A percentile compares a stretch with the other conserved stretches of the same genome.
Conservation (phyloP, 2,888 invertebrate genomes). For the Macroteleia sp. region DNA sequence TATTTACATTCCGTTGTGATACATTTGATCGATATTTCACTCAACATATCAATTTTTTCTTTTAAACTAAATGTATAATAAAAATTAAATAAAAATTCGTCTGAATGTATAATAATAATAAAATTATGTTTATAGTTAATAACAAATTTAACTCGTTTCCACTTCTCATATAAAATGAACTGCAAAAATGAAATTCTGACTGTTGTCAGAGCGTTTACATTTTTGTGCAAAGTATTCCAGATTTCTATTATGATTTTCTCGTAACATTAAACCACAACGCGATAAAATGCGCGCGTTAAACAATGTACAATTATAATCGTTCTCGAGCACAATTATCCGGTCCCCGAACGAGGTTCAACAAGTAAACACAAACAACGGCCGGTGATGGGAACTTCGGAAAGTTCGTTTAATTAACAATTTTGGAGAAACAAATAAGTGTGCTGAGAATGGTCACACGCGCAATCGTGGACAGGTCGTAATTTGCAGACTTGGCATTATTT, state of each 20-base stretch:
- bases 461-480: constrained; percentile 50
- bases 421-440: constrained; percentile 30
- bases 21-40: neutral
- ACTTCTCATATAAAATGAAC: no score
- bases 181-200: neutral
- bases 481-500: constrained; percentile 71
- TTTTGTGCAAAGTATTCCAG: constrained; percentile 2
- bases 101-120: no score
- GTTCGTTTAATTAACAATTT: constrained; percentile 5
- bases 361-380: constrained; percentile 24
- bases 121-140: no score
- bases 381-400: neutral
- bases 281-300: constrained; percentile 17
- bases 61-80: no score
- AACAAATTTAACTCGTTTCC: no score
- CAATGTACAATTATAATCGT: constrained; percentile 30
- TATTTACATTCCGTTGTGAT: constrained; percentile 25
- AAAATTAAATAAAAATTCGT: no score
- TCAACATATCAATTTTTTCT: no score
- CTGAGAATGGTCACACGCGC: constrained; percentile 22
- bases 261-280: constrained; percentile 11
- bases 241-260: neutral
- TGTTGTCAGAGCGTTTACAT: neutral
- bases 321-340: constrained; percentile 17
- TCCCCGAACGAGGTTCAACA: constrained; percentile 16